Evolutionary conservation across 2,113 vertebrate species (phyloP), one percentile per base, ranked within the genome.

Genomic region (Nanorana parkeri): DNA sequence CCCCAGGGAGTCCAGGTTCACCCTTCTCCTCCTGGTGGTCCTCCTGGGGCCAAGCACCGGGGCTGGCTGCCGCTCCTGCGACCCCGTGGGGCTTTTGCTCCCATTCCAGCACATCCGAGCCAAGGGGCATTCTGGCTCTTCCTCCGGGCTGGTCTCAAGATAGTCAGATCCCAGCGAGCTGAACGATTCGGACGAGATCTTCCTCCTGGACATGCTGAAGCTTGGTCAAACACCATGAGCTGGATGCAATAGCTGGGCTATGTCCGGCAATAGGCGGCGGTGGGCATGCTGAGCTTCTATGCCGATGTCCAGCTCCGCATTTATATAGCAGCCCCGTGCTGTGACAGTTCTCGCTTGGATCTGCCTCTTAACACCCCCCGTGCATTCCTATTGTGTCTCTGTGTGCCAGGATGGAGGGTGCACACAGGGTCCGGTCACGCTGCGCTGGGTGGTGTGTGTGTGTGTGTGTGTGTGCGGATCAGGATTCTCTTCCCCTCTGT

Each of bases 131-230:
- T 95, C 96, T 68, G 90, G 89, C 58, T 91, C 94, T 78, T 96
- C 96, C 84, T 91, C 94, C 36, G 95, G 96, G 84, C 96, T 95
- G 85, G 95, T 96, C 87, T 96, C 96, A 51, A 94, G 92, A 83
- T 91, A 97, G 89, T 97, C 96, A 69, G 96, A 97, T 82, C 96
- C 95, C 89, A 97, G 89, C 24, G 96, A 98, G 92, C 96, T 97
- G 91, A 97, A 97, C 67, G 96, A 98, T 92, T 97, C 96, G 24
- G 96, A 97, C 47, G 96, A 98, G 86, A 97, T 96, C 93, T 98
- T 98, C 88, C 96, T 94, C 68, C 95, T 93, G 92, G 96, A 96
- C 96, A 97, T 98, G 89, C 87, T 94, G 86, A 65, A 1, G 82
- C 66, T 47, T 68, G 61, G 5, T 58, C 68, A 5, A 64, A 81